Evolutionary conservation across 2,797 vertebrate genomes (phyloP), one percentile per base, ranked within the genome.

Genomic region (Sebastolobus altivelis): DNA sequence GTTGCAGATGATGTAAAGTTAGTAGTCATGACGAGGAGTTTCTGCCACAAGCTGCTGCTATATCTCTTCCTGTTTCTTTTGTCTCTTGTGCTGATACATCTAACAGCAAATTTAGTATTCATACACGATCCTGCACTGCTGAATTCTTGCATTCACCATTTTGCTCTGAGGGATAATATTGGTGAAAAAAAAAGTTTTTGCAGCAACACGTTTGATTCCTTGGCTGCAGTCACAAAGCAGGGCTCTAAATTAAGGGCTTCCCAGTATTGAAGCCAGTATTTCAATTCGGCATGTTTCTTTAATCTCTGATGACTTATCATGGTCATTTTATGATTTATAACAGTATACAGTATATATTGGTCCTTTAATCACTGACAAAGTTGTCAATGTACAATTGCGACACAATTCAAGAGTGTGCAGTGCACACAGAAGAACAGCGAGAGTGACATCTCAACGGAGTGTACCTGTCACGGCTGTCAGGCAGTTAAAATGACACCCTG

Each of bases 61-160:
- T 55, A 5, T 72, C 14, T 31, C 31, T 58, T 20, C 77, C 52
- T 1, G 22, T 76, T 71, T 61, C 16, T 58, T 60, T 75, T 52
- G 18, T 49, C 8, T 59, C 10, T 66, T 46, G 13, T 18, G 31
- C 18, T 25, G 35, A 69, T n/a, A 79, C 67, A 20, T 38, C n/a
- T 55, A 25, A 61, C 61, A 55, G 22, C 5, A 55, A 29, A 31
- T 4, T 38, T 20, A 16, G 20, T 13, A 5, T 72, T 71, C 12
- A 35, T 13, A 61, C 46, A 27, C n/a, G 14, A 43, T 43, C 40
- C 1, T 0, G 40, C 16, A 0, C 25, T 25, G 25, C 25, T 25
- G 25, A 25, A 25, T 25, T 2, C 25, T 25, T 25, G 25, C 25
- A 25, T 25, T 25, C 25, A 25, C 25, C 18, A 46, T 31, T 12